Percentiles rank a stretch among this genome's conserved stretches.
phyloP scores from a whole-genome alignment of 2,888 invertebrate species.

The Ectemnius cavifrons region DNA sequence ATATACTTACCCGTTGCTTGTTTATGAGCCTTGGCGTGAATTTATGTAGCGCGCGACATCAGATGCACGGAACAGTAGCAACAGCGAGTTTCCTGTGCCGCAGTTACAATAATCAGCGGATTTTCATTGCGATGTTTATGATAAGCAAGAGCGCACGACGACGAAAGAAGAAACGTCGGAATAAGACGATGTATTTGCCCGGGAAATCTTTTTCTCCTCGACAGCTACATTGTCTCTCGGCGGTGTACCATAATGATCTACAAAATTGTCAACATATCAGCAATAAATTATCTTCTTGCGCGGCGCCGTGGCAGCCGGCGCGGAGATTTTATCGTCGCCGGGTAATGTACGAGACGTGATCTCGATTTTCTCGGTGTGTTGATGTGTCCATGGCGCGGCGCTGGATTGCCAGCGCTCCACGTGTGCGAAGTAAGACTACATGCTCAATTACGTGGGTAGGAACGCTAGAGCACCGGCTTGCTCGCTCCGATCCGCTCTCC shows the following conservation, averaged over 20 bases:
- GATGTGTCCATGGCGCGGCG: slow-evolving; percentile 28
- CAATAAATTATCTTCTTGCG: slow-evolving; percentile 23
- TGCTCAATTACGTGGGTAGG: slow-evolving; percentile 37
- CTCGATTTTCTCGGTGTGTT: slow-evolving; percentile 30
- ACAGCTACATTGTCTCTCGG: not conserved
- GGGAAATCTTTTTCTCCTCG: not conserved
- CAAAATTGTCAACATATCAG: slow-evolving; percentile 32
- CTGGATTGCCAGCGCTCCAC: no score
- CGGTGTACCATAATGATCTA: slow-evolving; percentile 15
- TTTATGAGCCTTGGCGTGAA: not conserved
- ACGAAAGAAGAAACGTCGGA: not conserved
- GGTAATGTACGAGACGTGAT: slow-evolving; percentile 37
- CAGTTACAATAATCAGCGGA: not conserved
- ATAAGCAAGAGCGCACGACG: not conserved
- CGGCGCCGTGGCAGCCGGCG: slow-evolving; percentile 2
- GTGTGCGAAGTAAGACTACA: slow-evolving; percentile 13
- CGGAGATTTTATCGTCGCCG: slow-evolving; percentile 45
- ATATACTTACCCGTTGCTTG: not conserved
- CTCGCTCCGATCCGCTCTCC: slow-evolving; percentile 16
- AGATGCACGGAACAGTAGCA: not conserved
- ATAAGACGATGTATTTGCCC: not conserved
- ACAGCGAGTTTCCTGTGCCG: not conserved
- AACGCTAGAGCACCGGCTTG: slow-evolving; percentile 5
- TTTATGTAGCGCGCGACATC: not conserved
- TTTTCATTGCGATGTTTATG: not conserved